Evolutionary conservation across 2,113 vertebrate species (phyloP).

Genomic region (Cardinalis cardinalis): DNA sequence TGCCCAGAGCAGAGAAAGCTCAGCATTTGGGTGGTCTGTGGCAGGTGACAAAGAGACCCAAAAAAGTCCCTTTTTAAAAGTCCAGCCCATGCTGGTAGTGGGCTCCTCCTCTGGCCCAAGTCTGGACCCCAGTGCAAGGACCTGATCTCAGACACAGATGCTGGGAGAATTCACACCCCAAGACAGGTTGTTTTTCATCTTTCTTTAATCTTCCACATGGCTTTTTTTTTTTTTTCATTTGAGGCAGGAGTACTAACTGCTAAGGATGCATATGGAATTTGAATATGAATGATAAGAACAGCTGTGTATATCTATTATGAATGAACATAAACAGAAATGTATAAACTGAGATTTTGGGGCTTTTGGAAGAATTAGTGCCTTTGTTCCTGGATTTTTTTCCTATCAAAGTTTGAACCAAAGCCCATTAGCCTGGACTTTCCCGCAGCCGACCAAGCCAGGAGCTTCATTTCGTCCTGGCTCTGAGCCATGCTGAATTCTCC

Average conservation of each 20-base stretch:
- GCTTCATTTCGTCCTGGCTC: constrained; percentile 66
- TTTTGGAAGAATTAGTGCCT: constrained; percentile 73
- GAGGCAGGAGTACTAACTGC: constrained; percentile 47
- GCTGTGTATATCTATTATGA: constrained; percentile 74
- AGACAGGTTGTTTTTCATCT: not conserved
- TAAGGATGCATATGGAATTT: constrained; percentile 66
- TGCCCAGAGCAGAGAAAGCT: not conserved
- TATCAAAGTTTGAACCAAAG: constrained; percentile 69
- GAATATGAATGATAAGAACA: constrained; percentile 74
- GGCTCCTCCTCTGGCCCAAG: accelerated
- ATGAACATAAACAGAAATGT: constrained; percentile 74
- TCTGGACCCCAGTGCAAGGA: not conserved
- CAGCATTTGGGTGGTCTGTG: not conserved
- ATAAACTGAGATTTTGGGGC: constrained; percentile 72
- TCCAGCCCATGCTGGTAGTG: not conserved
- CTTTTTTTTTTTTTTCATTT: not conserved
- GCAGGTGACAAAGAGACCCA: not conserved
- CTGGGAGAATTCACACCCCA: not conserved
- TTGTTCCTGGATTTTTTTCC: constrained; percentile 72
- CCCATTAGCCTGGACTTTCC: constrained; percentile 67
- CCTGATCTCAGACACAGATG: not conserved
- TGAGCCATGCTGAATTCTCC: constrained; percentile 58
- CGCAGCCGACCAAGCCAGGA: constrained; percentile 61
- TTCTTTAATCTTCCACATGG: not conserved
- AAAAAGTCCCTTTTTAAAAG: not conserved